Conservation (phyloP, 1,140 invertebrate species). For the Procambarus clarkii region DNA sequence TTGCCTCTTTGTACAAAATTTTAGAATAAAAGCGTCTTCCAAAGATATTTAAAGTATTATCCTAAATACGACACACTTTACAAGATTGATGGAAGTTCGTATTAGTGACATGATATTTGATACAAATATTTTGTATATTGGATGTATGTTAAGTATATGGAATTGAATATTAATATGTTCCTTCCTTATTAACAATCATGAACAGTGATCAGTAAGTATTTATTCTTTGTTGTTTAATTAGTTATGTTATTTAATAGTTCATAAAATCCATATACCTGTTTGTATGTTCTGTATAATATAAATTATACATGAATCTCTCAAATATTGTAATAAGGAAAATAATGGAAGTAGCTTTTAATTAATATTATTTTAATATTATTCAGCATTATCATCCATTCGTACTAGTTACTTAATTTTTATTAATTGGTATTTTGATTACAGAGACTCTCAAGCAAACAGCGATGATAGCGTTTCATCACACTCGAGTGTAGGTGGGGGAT, state of each 20-base stretch:
- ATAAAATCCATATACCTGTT: neutral
- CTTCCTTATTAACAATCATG: neutral
- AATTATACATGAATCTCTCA: neutral
- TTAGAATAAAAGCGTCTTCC: neutral
- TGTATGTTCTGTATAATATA: neutral
- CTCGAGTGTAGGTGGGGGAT: slow-evolving; percentile 71
- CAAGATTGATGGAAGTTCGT: neutral
- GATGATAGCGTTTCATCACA: slow-evolving; percentile 71
- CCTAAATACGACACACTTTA: neutral
- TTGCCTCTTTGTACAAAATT: neutral
- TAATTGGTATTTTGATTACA: neutral
- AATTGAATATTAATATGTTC: neutral
- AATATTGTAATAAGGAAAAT: neutral
- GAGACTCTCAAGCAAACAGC: slow-evolving; percentile 65
- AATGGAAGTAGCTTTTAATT: neutral
- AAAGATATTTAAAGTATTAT: neutral
- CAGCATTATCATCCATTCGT: neutral
- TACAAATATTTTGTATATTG: neutral
- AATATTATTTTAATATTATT: neutral
- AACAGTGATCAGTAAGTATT: neutral
- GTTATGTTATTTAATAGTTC: neutral
- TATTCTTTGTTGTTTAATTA: neutral
- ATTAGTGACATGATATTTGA: neutral
- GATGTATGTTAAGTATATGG: neutral
- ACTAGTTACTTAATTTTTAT: neutral